Percentiles rank a stretch among this genome's conserved stretches.
Evolutionary conservation across 2,888 invertebrate species (phyloP).

Genomic region (Odontomyia ornata): DNA sequence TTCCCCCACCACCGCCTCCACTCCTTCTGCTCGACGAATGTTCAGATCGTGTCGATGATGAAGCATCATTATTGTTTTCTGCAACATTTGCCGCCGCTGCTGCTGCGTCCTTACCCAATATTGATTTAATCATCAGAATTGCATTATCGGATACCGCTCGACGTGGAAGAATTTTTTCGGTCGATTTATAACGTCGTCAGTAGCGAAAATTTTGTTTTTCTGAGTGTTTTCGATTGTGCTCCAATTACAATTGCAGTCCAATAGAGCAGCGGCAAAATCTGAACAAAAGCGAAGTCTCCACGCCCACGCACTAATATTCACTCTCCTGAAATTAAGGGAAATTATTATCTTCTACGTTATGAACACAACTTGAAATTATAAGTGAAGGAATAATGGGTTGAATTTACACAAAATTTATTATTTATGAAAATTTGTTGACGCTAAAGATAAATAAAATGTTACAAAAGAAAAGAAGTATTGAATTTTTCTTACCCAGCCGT

Average conservation of each 20-base stretch:
- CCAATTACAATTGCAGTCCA: not conserved
- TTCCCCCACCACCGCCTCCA: not conserved
- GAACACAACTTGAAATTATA: too few species aligned
- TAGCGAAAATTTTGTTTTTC: too few species aligned
- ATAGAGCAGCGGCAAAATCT: not conserved
- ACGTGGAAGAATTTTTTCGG: constrained; percentile 7
- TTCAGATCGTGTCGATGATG: not conserved
- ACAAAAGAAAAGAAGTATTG: not conserved
- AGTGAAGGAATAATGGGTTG: too few species aligned
- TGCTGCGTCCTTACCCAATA: constrained; percentile 28
- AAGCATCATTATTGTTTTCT: not conserved
- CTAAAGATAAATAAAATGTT: not conserved
- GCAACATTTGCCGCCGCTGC: not conserved
- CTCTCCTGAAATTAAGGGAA: not conserved
- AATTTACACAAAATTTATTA: too few species aligned
- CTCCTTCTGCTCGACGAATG: not conserved
- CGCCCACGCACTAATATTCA: constrained; percentile 10
- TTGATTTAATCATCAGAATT: constrained; percentile 41
- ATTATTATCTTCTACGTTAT: not conserved
- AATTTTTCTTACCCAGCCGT: constrained; percentile 15
- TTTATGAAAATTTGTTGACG: not conserved
- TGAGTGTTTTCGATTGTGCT: not conserved
- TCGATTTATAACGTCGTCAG: not conserved
- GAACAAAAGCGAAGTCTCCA: not conserved
- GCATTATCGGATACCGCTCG: constrained; percentile 24